Conservation (phyloP, 1,140 invertebrate genomes). For the Phthorimaea operculella region DNA sequence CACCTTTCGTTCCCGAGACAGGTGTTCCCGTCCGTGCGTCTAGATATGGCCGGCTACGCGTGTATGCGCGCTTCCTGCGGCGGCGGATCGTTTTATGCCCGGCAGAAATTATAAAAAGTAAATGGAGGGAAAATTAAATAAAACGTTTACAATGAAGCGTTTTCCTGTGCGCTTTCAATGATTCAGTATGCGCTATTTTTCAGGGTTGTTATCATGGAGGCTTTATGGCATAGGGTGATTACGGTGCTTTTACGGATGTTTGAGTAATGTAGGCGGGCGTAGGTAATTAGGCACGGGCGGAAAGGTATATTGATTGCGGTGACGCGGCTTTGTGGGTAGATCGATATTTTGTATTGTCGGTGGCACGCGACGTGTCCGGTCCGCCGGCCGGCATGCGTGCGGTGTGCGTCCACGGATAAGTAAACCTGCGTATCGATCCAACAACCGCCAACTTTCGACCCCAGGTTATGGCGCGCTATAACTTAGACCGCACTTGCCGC, state of each 20-base stretch:
- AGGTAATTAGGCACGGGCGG: conserved; percentile 65
- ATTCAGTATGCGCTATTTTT: conserved; percentile 62
- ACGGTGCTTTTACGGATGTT: conserved; percentile 58
- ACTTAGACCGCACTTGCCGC: conserved; percentile 35
- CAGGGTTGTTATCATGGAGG: conserved; percentile 40
- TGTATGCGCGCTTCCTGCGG: conserved; percentile 62
- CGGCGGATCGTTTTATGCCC: conserved; percentile 65
- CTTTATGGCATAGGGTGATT: conserved; percentile 31
- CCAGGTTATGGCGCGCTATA: conserved; percentile 52
- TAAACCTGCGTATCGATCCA: conserved; percentile 56
- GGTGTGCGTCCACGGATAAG: conserved; percentile 42
- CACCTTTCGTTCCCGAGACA: conserved; percentile 66
- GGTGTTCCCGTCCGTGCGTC: conserved; percentile 59
- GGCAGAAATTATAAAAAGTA: conserved; percentile 68
- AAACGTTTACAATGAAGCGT: conserved; percentile 67
- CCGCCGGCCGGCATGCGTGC: conserved; percentile 14
- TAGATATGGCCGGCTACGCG: conserved; percentile 29
- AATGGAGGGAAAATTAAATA: conserved; percentile 68
- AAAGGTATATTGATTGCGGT: conserved; percentile 67
- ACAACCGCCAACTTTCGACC: conserved; percentile 44
- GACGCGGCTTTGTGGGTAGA: conserved; percentile 64
- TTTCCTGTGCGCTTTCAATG: conserved; percentile 65
- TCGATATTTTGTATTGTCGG: conserved; percentile 66
- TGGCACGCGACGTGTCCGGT: conserved; percentile 62
- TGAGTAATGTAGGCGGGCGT: conserved; percentile 62